Evolutionary conservation across 64 coral and sea anemone genomes (phyloP).

Genomic region (Porites australiensis): DNA sequence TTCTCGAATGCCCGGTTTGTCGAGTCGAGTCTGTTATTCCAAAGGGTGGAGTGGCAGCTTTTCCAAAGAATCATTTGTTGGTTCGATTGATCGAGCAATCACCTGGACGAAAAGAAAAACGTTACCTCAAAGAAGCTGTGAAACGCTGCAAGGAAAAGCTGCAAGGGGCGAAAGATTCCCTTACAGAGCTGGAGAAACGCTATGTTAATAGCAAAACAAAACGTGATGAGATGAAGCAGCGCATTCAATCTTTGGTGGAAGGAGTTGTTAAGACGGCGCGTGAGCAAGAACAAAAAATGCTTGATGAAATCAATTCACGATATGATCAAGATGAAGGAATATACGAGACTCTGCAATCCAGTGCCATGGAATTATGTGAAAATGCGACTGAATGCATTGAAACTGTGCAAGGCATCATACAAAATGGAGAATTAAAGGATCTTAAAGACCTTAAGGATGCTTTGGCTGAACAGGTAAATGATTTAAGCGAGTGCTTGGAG

Average conservation of each 20-base stretch:
- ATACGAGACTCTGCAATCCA: conserved; percentile 10
- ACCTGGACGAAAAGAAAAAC: conserved; percentile 81
- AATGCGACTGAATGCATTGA: conserved; percentile 52
- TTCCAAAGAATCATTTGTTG: conserved; percentile 83
- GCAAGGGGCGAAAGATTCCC: conserved; percentile 20
- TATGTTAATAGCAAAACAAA: conserved; percentile 32
- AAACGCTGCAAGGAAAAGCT: conserved; percentile 40
- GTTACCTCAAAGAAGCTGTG: conserved; percentile 71
- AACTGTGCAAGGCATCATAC: conserved; percentile 54
- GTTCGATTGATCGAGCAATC: conserved; percentile 75
- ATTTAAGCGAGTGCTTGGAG: conserved; percentile 1
- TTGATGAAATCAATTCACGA: conserved; percentile 52
- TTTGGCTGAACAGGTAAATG: conserved; percentile 45
- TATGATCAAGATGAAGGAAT: conserved; percentile 36
- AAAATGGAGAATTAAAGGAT: conserved; percentile 48
- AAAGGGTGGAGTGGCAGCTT: conserved; percentile 44
- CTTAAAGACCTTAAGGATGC: conserved; percentile 71
- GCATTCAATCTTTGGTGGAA: conserved; percentile 64
- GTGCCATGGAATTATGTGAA: conserved; percentile 9
- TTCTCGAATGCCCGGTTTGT: conserved; percentile 80
- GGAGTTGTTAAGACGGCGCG: conserved; percentile 38
- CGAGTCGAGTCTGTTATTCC: conserved; percentile 71
- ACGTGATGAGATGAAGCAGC: conserved; percentile 24
- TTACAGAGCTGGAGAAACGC: conserved; percentile 45
- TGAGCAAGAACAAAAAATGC: conserved; percentile 49